These are phyloP conservation scores for Drosophila melanosoma DNA, from an alignment of 2,888 invertebrate species.

Conservation along the genomic window DNA sequence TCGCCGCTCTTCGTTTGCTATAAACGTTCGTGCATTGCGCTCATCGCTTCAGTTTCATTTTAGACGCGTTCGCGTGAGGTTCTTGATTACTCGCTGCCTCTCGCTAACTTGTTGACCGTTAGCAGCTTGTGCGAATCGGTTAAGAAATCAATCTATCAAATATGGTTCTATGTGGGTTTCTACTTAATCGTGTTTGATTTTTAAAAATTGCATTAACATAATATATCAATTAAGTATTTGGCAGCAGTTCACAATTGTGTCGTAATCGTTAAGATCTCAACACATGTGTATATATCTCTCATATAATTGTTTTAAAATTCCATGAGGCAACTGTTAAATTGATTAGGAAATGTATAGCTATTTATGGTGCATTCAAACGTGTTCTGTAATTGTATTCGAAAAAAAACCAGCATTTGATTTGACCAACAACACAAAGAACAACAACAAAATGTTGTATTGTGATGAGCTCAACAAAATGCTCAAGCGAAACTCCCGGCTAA, in stretches of 20 bases:
- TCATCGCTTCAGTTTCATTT: conserved; percentile 39
- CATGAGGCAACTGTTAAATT: not conserved
- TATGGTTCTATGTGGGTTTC: conserved; percentile 41
- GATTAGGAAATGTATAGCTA: not conserved
- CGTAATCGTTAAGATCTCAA: not conserved
- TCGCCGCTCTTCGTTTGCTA: conserved; percentile 16
- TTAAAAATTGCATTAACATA: not conserved
- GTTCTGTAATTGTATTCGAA: not conserved
- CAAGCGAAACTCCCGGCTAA: conserved; percentile 26
- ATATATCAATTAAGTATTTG: not conserved
- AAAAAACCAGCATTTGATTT: conserved; percentile 23
- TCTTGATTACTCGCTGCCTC: conserved; percentile 8
- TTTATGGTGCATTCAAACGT: not conserved
- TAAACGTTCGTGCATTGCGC: conserved; percentile 44
- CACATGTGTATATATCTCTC: not conserved
- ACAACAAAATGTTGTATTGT: conserved; percentile 22
- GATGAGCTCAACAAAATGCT: conserved; percentile 61
- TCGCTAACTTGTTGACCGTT: conserved; percentile 2
- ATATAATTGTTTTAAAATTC: not conserved
- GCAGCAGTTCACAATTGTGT: not conserved
- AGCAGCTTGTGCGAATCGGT: conserved; percentile 43
- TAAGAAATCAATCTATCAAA: conserved; percentile 26
- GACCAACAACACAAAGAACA: conserved; percentile 14
- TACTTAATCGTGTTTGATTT: not conserved
- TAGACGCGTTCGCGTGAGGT: conserved; percentile 53